Percentiles rank a stretch among this genome's conserved stretches.
Conservation (phyloP, 2,797 vertebrate genomes). For the Todus mexicanus region DNA sequence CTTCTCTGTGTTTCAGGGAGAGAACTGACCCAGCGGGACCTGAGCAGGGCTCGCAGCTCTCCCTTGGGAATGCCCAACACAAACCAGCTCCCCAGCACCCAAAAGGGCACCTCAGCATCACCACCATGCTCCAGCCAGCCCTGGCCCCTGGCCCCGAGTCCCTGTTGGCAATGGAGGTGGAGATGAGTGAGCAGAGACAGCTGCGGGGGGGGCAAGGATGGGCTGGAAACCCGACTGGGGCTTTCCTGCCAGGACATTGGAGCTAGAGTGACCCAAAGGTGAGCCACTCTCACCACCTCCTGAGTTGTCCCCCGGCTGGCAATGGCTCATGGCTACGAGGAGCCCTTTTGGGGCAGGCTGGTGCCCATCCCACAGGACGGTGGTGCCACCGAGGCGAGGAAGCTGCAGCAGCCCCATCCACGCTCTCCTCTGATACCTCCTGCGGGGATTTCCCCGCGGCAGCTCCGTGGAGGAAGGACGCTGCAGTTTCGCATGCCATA, state of each 20-base stretch:
- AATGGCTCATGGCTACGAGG: neutral
- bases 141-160: neutral
- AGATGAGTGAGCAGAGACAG: neutral
- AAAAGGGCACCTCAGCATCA: neutral
- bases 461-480: neutral
- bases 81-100: too few relatives aligned
- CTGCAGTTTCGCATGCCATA: neutral
- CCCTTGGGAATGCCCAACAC: neutral
- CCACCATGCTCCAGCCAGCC: neutral
- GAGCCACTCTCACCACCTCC: neutral
- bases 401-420: neutral
- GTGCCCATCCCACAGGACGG: neutral
- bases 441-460: fast-evolving
- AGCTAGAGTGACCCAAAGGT: neutral
- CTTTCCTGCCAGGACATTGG: neutral
- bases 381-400: neutral
- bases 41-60: neutral
- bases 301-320: neutral
- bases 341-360: neutral
- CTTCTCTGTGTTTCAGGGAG: neutral
- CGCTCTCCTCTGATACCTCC: fast-evolving
- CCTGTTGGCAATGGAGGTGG: neutral
- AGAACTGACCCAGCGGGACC: neutral
- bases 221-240: neutral
- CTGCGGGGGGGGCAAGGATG: neutral